These are phyloP conservation scores for Styela clava DNA, from an alignment of 23 tunicate species.

Conservation along the genomic window DNA sequence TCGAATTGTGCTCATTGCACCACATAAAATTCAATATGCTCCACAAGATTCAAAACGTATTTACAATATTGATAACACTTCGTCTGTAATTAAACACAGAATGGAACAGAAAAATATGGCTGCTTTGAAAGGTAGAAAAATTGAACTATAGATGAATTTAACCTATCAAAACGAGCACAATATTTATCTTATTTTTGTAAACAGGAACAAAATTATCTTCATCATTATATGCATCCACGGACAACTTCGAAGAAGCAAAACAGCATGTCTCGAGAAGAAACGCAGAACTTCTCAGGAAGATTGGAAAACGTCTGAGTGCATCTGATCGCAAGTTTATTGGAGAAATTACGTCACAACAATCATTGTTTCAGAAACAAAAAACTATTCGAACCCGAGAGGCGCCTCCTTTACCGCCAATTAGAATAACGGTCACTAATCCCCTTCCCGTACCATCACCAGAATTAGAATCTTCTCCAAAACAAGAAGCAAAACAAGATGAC, in stretches of 20 bases:
- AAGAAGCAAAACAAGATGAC: background rate
- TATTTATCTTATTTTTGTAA: too few species aligned
- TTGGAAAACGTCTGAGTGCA: conserved; percentile 17
- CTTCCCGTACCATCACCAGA: conserved; percentile 7
- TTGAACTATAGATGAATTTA: too few species aligned
- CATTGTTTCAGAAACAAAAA: background rate
- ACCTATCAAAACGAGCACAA: too few species aligned
- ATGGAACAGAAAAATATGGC: background rate
- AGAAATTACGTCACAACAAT: conserved; percentile 10
- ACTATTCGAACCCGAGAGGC: background rate
- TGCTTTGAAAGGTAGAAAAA: conserved; percentile 15
- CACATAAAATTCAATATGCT: conserved; percentile 20
- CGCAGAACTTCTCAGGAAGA: background rate
- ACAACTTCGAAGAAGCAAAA: background rate
- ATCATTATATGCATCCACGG: background rate
- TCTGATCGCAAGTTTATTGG: conserved; percentile 17
- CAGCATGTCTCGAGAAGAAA: background rate
- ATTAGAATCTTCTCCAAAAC: background rate
- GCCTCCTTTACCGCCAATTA: conserved; percentile 18
- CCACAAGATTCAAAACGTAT: background rate
- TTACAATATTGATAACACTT: background rate
- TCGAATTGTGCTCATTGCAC: conserved; percentile 7
- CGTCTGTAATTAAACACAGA: background rate
- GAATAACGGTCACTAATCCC: conserved; percentile 31
- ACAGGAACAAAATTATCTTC: background rate